phyloP scores from a whole-genome alignment of 2,113 vertebrate genomes.

The Corydoras maculifer region DNA sequence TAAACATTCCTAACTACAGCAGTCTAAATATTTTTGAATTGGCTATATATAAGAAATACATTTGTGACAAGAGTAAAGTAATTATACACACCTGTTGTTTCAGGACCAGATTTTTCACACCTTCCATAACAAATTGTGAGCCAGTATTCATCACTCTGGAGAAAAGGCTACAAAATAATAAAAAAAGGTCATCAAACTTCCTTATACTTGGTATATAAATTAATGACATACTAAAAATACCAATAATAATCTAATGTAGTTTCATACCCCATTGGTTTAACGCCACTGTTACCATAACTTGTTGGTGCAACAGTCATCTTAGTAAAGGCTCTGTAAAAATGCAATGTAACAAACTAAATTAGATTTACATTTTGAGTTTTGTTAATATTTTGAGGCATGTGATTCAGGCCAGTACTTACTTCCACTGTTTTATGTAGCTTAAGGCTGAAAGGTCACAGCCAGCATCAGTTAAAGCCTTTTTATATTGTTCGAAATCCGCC shows the following conservation, averaged over 20 bases:
- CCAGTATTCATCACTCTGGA: conserved; percentile 97
- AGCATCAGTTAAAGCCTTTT: conserved; percentile 81
- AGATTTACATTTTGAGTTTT: neutral
- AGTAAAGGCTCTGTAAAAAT: conserved; percentile 77
- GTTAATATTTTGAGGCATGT: conserved; percentile 15
- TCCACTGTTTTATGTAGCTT: conserved; percentile 96
- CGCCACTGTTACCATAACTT: conserved; percentile 80
- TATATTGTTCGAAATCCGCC: conserved; percentile 93
- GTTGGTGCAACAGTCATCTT: conserved; percentile 90
- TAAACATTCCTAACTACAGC: too few species aligned
- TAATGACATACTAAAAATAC: too few species aligned
- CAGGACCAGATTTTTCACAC: conserved; percentile 94
- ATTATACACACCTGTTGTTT: conserved; percentile 86
- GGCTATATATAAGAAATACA: too few species aligned
- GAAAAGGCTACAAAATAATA: conserved; percentile 70
- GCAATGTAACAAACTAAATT: conserved; percentile 14
- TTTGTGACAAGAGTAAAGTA: too few species aligned
- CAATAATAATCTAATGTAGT: too few species aligned
- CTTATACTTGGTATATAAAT: too few species aligned
- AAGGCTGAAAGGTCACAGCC: conserved; percentile 88
- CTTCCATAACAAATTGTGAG: conserved; percentile 98
- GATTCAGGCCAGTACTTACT: conserved; percentile 69
- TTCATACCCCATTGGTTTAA: conserved; percentile 85
- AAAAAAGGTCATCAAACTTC: neutral
- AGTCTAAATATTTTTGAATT: too few species aligned